phyloP scores from a whole-genome alignment of 1,140 invertebrate genomes.

The Panagrolaimus sp. region DNA sequence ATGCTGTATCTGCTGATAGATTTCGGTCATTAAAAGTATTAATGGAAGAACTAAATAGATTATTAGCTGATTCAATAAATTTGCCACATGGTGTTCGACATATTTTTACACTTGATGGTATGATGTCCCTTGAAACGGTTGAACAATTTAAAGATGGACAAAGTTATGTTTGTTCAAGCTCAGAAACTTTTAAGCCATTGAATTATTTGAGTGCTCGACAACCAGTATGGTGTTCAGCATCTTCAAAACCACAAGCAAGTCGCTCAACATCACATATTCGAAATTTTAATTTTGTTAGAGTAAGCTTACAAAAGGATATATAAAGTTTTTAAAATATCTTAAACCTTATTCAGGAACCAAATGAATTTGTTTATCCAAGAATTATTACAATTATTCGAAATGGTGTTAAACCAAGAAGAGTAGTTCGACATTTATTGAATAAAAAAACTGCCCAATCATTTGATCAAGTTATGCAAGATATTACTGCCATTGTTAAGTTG shows the following conservation, averaged over 20 bases:
- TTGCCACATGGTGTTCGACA: constrained; percentile 80
- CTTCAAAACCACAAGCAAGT: constrained; percentile 14
- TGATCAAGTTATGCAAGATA: constrained; percentile 82
- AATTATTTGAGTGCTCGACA: constrained; percentile 37
- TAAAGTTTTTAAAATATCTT: background rate
- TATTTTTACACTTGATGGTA: constrained; percentile 68
- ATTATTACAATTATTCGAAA: constrained; percentile 86
- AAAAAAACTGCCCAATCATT: constrained; percentile 87
- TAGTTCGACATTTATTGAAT: constrained; percentile 70
- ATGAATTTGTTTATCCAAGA: constrained; percentile 70
- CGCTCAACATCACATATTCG: background rate
- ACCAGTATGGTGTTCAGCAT: constrained; percentile 19
- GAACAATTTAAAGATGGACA: constrained; percentile 37
- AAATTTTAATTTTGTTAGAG: background rate
- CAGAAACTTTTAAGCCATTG: constrained; percentile 68
- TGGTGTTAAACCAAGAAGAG: constrained; percentile 83
- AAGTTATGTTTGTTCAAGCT: constrained; percentile 63
- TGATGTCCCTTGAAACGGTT: constrained; percentile 26
- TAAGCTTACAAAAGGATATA: background rate
- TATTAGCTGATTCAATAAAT: constrained; percentile 74
- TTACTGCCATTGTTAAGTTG: constrained; percentile 82
- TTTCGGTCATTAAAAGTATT: constrained; percentile 82
- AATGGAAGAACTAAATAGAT: constrained; percentile 76
- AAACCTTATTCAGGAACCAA: constrained; percentile 17
- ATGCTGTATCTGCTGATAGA: constrained; percentile 74